Base-by-base conservation (phyloP, 37 sponge, comb jelly and placozoan species). In the Ianthella basta region DNA sequence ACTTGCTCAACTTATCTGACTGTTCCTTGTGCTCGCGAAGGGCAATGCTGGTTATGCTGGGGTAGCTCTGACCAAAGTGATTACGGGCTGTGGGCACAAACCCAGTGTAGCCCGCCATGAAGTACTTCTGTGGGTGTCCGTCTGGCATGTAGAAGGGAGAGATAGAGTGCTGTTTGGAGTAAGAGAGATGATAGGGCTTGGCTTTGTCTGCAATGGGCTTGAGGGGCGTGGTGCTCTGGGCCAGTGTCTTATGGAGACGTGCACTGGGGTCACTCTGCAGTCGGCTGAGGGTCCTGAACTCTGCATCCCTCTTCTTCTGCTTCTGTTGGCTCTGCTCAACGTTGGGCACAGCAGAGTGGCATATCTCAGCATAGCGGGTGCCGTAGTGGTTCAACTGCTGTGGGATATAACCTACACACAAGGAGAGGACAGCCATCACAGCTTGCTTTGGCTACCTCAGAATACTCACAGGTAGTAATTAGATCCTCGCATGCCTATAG, bases 21-120 rank as follows among this genome's bases (percentile, higher is more conserved):
- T 95, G 92, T 18, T 67, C 88, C 0, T 84, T 72, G 82, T 92
- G 91, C 35, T 96, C 96, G 55, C 77, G 81, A n/a, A 94, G 88
- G 18, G 98, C 98, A 20, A 79, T 80, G 55, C 84, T 34, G 16
- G 98, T 90, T 63, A 90, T 94, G 80, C 80, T 85, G 30, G 98
- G 98, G 84, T 98, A 98, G 59, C 93, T 80, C 61, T 95, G 89
- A 16, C 96, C 94, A 60, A 98, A 75, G 84, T 92, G 91, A 84
- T 96, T 94, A 18, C 86, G 87, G 14, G 94, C 81, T 72, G 84
- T 93, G 25, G 98, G 98, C 15, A 98, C 86, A 68, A 96, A 98
- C 2, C 98, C 98, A 12, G 95, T 98, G 86, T 98, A 98, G 27
- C 98, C 98, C 29, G 96, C 94, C 87, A 96, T 94, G 85, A 90